Conservation (phyloP, 2,113 vertebrate species). For the Lophius piscatorius region DNA sequence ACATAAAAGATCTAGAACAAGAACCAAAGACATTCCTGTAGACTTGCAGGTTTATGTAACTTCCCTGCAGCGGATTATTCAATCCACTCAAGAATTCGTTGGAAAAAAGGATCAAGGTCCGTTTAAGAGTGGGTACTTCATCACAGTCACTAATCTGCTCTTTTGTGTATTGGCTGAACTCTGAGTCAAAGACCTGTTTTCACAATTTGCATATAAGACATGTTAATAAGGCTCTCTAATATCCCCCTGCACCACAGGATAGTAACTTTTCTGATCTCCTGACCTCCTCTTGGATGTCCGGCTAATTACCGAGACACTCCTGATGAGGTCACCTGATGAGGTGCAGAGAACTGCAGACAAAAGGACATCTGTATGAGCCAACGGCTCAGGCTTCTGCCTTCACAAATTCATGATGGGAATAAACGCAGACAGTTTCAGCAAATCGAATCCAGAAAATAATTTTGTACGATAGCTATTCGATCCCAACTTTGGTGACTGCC, state of each 20-base stretch:
- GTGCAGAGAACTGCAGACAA: neutral
- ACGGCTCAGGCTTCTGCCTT: neutral
- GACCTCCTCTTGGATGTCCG: slow-evolving; percentile 44
- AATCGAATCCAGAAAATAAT: neutral
- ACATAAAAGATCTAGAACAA: neutral
- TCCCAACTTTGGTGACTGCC: neutral
- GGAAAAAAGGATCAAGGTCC: slow-evolving; percentile 2
- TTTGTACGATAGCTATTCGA: no score
- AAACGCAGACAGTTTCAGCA: neutral
- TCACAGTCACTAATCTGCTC: neutral
- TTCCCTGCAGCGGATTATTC: slow-evolving; percentile 16
- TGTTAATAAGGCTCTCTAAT: slow-evolving; percentile 28
- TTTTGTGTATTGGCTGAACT: neutral
- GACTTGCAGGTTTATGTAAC: neutral
- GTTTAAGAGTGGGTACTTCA: neutral
- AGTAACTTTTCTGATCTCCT: slow-evolving; percentile 11
- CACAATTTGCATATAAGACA: slow-evolving; percentile 18
- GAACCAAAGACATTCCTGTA: neutral
- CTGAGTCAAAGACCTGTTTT: slow-evolving; percentile 26
- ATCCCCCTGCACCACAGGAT: slow-evolving; percentile 19
- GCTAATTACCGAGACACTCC: slow-evolving; percentile 47
- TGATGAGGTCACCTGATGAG: slow-evolving; percentile 23
- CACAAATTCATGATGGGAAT: neutral
- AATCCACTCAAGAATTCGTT: slow-evolving; percentile 11
- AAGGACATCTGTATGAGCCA: neutral